A percentile compares a stretch with the other conserved stretches of the same genome.
These are phyloP conservation scores for Epistrophe eligans DNA, from an alignment of 2,888 invertebrate genomes.

Conservation along the genomic window DNA sequence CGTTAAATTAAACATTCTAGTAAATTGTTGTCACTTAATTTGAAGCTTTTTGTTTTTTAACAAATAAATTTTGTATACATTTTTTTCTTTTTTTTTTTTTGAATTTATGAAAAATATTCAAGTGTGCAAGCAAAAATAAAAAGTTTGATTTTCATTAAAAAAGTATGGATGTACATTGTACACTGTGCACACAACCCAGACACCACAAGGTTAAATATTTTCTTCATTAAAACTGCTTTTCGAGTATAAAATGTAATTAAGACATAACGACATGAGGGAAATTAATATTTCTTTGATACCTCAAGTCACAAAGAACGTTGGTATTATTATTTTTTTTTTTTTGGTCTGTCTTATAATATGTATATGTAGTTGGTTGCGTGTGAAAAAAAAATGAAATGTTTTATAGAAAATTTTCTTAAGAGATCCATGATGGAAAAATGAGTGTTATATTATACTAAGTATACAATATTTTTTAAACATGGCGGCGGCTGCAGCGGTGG, in stretches of 20 bases:
- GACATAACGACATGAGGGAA: constrained; percentile 24
- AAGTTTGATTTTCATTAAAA: constrained; percentile 5
- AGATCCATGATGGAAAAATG: constrained; percentile 14
- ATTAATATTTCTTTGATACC: constrained; percentile 25
- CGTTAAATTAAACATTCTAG: constrained; percentile 18
- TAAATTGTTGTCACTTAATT: constrained; percentile 12
- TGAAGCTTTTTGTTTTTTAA: neutral
- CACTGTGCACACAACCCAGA: neutral
- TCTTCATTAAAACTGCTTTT: constrained; percentile 35
- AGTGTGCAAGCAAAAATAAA: neutral
- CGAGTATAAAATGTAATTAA: constrained; percentile 38
- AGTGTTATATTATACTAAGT: constrained; percentile 10
- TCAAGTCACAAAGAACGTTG: constrained; percentile 7
- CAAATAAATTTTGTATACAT: neutral
- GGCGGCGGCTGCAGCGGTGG: neutral
- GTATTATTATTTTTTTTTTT: neutral
- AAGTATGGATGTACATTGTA: neutral
- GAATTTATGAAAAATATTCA: neutral
- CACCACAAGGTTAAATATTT: constrained; percentile 30
- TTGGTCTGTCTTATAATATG: neutral
- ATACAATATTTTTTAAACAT: neutral
- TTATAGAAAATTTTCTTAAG: constrained; percentile 16
- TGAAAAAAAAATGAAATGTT: constrained; percentile 6
- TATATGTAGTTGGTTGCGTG: constrained; percentile 7
- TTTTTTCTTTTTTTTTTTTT: neutral